Conservation (phyloP, 2,888 invertebrate species). For the Drosophila meridionalis region DNA sequence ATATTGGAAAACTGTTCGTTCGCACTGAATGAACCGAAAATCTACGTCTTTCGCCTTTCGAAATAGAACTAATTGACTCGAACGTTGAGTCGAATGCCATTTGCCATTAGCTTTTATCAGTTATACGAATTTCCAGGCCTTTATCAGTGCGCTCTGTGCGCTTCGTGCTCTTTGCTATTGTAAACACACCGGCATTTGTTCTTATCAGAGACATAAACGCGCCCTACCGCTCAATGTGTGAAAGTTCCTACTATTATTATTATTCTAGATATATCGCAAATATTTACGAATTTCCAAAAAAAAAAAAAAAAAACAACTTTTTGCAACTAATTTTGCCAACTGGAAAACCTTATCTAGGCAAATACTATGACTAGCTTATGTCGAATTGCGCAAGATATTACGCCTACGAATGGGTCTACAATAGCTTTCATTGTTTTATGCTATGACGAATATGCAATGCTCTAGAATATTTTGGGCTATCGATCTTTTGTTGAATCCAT, state of each 20-base stretch:
- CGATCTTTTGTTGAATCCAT: too few species aligned
- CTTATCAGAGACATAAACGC: conserved; percentile 54
- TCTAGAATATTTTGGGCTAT: background rate
- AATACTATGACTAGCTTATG: conserved; percentile 5
- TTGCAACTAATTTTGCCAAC: conserved; percentile 29
- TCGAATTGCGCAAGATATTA: conserved; percentile 26
- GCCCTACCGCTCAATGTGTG: conserved; percentile 16
- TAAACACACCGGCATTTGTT: conserved; percentile 68
- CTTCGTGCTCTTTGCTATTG: conserved; percentile 29
- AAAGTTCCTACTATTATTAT: conserved; percentile 27
- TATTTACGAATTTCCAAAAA: conserved; percentile 13
- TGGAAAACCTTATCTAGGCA: conserved; percentile 1
- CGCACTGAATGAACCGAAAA: conserved; percentile 27
- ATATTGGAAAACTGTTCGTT: background rate
- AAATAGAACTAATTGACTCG: conserved; percentile 63
- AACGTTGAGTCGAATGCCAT: conserved; percentile 25
- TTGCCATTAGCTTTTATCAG: conserved; percentile 64
- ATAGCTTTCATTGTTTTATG: conserved; percentile 3
- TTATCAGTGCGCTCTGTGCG: conserved; percentile 50
- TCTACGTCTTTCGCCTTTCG: conserved; percentile 51
- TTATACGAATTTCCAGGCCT: conserved; percentile 27
- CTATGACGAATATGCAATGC: background rate
- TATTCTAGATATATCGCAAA: conserved; percentile 17
- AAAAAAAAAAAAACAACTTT: background rate
- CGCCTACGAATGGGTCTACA: background rate